Base-by-base conservation (phyloP, 2,888 invertebrate species). In the Pardosa pseudoannulata region DNA sequence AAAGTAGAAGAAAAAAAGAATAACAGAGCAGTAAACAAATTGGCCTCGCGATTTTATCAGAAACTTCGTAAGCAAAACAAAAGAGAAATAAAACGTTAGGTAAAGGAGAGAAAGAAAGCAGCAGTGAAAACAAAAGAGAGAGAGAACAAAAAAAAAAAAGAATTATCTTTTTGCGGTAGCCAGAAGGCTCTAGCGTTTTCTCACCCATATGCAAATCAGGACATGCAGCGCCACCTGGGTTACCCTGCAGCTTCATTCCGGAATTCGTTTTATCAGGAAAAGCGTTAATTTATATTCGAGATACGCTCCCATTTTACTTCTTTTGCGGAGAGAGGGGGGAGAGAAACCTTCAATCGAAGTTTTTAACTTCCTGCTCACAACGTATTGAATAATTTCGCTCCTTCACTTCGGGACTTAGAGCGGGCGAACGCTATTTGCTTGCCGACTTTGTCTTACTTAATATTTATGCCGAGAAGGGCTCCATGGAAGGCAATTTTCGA, bases 161-260 rank as follows among this genome's bases (percentile, higher is more conserved):
- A 27, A 29, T 16, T 28, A n/a, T 5, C 2, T 5, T 56, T 56
- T 62, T 74, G 31, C 39, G 19, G 81, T n/a, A 41, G 39, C 50
- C 67, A 73, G 70, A 70, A 56, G 70, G 62, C 50, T 29, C 19
- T 71, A 68, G 62, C 72, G 32, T 31, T 39, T 72, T 29, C 64
- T 62, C 46, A 19, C 28, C 79, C 81, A 65, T 76, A 82, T 82
- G 82, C 82, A 82, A 82, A 82, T 82, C 28, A 70, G 31, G 23
- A 16, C 62, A 27, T 28, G 41, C 32, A 70, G 41, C 62, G 46
- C 82, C 82, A 82, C 82, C 82, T 82, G 82, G 71, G 82, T 82
- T 71, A 46, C 56, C 56, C 32, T 1, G 65, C 32, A 31, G 29
- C 76, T 82, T 75, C 74, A 75, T 65, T 76, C n/a, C 46, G 31